Conservation (phyloP, 2,797 vertebrate genomes). For the Clamator glandarius region DNA sequence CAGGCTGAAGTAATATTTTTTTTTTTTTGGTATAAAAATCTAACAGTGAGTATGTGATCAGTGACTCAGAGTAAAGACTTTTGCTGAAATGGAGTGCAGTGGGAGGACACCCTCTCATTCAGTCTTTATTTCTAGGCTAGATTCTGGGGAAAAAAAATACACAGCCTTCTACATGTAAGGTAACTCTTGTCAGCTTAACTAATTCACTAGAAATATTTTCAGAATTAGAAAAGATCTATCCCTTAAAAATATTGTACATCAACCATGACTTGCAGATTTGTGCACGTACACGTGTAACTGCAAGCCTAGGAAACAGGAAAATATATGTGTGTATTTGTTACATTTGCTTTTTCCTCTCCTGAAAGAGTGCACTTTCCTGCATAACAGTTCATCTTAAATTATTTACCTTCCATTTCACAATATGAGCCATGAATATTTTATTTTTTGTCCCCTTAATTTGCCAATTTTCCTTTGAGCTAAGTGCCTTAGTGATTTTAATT, state of each 20-base stretch:
- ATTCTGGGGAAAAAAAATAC: background rate
- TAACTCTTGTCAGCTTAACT: background rate
- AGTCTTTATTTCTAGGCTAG: background rate
- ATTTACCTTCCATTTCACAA: constrained; percentile 79
- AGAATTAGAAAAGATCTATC: background rate
- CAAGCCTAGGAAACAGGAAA: background rate
- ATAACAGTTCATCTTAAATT: constrained; percentile 75
- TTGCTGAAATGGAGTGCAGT: background rate
- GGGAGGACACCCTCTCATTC: background rate
- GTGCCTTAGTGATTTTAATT: constrained; percentile 77
- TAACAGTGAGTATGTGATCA: constrained; percentile 2
- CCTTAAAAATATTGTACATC: background rate
- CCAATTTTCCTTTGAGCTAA: constrained; percentile 79
- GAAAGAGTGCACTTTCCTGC: constrained; percentile 54
- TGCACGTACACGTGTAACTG: background rate
- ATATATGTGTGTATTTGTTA: background rate
- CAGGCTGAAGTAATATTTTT: constrained; percentile 21
- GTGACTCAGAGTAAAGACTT: constrained; percentile 32
- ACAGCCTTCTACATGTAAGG: background rate
- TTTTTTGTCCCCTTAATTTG: constrained; percentile 80
- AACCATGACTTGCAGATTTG: background rate
- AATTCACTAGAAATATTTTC: background rate
- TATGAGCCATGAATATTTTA: constrained; percentile 74
- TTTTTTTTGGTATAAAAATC: constrained; percentile 33
- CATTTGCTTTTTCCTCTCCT: constrained; percentile 51